Evolutionary conservation across 2,888 invertebrate species (phyloP), one percentile per base, ranked within the genome.

Genomic region (Silvanus unidentatus): DNA sequence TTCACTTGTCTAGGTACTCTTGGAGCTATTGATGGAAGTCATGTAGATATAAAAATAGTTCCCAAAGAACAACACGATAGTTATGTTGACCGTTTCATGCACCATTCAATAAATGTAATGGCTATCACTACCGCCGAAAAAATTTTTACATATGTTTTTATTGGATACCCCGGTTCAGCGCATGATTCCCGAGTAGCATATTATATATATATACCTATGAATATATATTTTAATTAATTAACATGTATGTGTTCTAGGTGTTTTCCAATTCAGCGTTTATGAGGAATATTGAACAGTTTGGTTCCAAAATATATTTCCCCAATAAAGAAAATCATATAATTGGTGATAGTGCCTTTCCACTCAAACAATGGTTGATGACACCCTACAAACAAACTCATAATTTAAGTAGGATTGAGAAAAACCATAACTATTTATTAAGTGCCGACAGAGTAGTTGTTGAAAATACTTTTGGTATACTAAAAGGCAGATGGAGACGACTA

Each of bases 91-190:
- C 28, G 50, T 13, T 45, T 44, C 30, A 13, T 29, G 16, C 5
- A 14, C 1, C 51, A 55, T 41, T 55, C 51, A 2, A 53, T 55
- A 11, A 51, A 53, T 44, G 36, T 52, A 30, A 49, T 48, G 47
- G 53, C 36, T 5, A 46, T 55, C 22, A 52, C 48, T 40, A 40
- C 38, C 8, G 30, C 45, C 3, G 8, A 48, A 12, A 45, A 44
- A 27, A 8, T 48, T 13, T 49, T 53, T 12, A 53, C 46, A 6
- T 53, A 53, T 39, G 28, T 49, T 6, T 53, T 48, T 40, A 36
- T 49, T 29, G 53, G 54, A 13, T 55, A 39, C 39, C 51, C 48
- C 28, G 52, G 51, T 8, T 51, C 49, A 10, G 50, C 52, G 2
- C 53, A 54, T 42, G 53, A 51, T 43, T 40, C 53, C 2, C 44